Percentiles rank a stretch among this genome's conserved stretches.
phyloP scores from a whole-genome alignment of 1,140 invertebrate species.

The Brachionus rubens region DNA sequence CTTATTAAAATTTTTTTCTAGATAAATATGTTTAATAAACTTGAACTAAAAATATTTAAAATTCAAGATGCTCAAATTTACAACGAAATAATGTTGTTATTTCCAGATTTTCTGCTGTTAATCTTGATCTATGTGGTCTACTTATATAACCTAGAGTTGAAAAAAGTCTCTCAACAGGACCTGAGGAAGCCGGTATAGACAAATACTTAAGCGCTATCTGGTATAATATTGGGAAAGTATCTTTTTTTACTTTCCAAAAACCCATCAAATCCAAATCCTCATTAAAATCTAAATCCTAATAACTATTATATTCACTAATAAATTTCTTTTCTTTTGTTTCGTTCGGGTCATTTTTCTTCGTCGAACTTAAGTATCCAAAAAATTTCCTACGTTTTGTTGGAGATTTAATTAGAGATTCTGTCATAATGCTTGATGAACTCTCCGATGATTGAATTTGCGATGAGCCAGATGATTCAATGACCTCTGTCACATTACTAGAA shows the following conservation, averaged over 20 bases:
- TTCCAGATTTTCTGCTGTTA: neutral
- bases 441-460: no score
- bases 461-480: neutral
- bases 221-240: neutral
- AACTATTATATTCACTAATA: slow-evolving; percentile 15
- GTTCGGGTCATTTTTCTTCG: neutral
- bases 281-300: slow-evolving; percentile 1
- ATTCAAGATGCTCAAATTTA: neutral
- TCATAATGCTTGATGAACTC: no score
- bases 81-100: neutral
- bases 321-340: slow-evolving; percentile 8
- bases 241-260: slow-evolving; percentile 6
- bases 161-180: neutral
- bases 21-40: no score
- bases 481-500: no score
- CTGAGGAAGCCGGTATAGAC: neutral
- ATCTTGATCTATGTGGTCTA: neutral
- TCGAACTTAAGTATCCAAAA: no score
- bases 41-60: no score
- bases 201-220: neutral
- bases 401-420: no score
- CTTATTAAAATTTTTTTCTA: no score
- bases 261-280: neutral
- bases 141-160: neutral
- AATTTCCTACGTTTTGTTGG: no score